phyloP scores from a whole-genome alignment of 2,797 vertebrate genomes.

The Atherinosoma microstoma region DNA sequence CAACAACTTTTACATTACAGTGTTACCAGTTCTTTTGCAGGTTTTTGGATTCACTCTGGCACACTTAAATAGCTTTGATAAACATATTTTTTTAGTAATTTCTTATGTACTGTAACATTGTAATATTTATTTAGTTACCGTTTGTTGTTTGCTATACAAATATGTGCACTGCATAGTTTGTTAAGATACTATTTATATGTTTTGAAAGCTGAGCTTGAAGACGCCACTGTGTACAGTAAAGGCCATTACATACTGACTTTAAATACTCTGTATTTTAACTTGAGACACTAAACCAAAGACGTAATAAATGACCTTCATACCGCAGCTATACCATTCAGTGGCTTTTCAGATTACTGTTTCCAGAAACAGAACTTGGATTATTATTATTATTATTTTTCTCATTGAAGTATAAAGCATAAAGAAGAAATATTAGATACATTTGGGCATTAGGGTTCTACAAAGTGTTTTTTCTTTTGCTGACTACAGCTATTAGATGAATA shows the following conservation, averaged over 20 bases:
- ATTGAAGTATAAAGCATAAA: neutral
- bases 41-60: neutral
- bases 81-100: slow-evolving; percentile 20
- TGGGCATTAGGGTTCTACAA: neutral
- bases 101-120: slow-evolving; percentile 58
- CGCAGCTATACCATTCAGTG: slow-evolving; percentile 21
- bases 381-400: neutral
- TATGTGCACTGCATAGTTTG: slow-evolving; percentile 70
- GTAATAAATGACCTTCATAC: slow-evolving; percentile 32
- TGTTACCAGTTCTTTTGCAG: slow-evolving; percentile 38
- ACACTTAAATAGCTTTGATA: slow-evolving; percentile 10
- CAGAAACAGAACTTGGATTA: slow-evolving; percentile 11
- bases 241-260: slow-evolving; percentile 16
- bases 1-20: slow-evolving; percentile 35
- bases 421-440: neutral
- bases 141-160: slow-evolving; percentile 56
- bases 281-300: slow-evolving; percentile 27
- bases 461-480: neutral
- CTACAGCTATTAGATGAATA: slow-evolving; percentile 2
- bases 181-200: slow-evolving; percentile 62
- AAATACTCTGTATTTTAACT: slow-evolving; percentile 20
- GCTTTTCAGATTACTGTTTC: slow-evolving; percentile 40
- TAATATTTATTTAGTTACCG: slow-evolving; percentile 71
- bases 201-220: slow-evolving; percentile 45
- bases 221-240: slow-evolving; percentile 40